Evolutionary conservation across 2,888 invertebrate species (phyloP), one percentile per base, ranked within the genome.

Genomic region (Athetis lepigone): DNA sequence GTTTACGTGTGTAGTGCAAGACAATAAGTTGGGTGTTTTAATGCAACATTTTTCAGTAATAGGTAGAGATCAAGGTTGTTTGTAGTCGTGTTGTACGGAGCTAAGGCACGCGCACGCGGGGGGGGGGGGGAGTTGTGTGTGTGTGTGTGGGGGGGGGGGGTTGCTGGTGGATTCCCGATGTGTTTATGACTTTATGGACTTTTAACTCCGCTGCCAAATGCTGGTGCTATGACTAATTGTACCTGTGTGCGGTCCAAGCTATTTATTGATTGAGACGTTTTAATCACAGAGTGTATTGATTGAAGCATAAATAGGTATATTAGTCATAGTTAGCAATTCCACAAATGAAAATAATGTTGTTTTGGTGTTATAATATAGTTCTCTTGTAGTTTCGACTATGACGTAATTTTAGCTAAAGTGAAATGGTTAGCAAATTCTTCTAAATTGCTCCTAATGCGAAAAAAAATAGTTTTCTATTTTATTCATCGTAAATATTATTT

Each of bases 11-110:
- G 57, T 68, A 81, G 71, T 87, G 88, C 90, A 92, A 92, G 90
- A 93, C 92, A 93, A 92, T 92, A 87, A 89, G 86, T 88, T 87
- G 84, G 89, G 90, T 90, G 89, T 88, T 90, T 91, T 90, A 92
- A 92, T 92, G 92, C 93, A 93, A 88, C 89, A 90, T 92, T 93
- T 92, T 94, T 94, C 92, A 94, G 92, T 92, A 92, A 92, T 91
- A 90, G 91, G 88, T 89, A 87, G 93, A 93, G 94, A 94, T 94
- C 93, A 94, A 93, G 94, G 94, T 79, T 88, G 79, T 69, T 78
- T 77, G 73, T 74, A 75, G 70, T 68, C 69, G 77, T 75, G 66
- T 74, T 70, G 65, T 72, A 62, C 62, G 68, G 60, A 66, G 56
- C 49, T 81, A 76, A 85, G 85, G 84, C 76, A 70, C 77, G 66